phyloP scores from a whole-genome alignment of 2,113 vertebrate genomes.

The Hippocampus mohnikei region DNA sequence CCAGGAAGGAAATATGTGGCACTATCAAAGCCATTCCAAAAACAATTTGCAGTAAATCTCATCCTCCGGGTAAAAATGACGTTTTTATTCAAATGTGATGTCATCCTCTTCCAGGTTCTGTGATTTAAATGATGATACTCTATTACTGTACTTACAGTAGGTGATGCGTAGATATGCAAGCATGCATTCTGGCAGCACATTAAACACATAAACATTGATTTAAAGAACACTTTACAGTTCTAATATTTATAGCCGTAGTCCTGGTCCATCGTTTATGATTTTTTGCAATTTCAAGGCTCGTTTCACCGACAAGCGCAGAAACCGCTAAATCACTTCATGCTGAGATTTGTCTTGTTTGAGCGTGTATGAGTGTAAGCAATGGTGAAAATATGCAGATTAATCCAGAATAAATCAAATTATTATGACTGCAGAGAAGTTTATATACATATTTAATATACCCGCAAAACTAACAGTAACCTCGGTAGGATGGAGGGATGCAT shows the following conservation, averaged over 20 bases:
- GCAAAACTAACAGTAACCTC: neutral
- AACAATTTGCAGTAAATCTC: constrained; percentile 58
- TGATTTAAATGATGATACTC: constrained; percentile 51
- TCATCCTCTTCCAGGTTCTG: constrained; percentile 25
- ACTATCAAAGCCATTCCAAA: constrained; percentile 48
- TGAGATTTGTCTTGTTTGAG: constrained; percentile 37
- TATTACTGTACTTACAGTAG: constrained; percentile 53
- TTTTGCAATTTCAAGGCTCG: constrained; percentile 78
- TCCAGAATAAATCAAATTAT: constrained; percentile 18
- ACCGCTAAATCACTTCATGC: constrained; percentile 67
- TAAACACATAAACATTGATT: constrained; percentile 17
- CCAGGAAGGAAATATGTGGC: constrained; percentile 2
- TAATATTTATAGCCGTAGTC: constrained; percentile 61
- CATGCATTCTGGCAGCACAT: neutral
- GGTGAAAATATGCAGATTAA: constrained; percentile 12
- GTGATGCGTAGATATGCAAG: neutral
- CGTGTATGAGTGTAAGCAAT: constrained; percentile 17
- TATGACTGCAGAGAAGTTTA: constrained; percentile 19
- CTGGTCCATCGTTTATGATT: constrained; percentile 57
- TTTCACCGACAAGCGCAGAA: constrained; percentile 65
- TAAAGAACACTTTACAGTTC: constrained; percentile 52
- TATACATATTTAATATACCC: neutral
- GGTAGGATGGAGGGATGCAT: neutral
- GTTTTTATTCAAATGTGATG: constrained; percentile 59
- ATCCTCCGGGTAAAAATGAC: constrained; percentile 48